A percentile compares a stretch with the other conserved stretches of the same genome.
Evolutionary conservation across 2,888 invertebrate species (phyloP).

Genomic region (Zele albiditarsus): DNA sequence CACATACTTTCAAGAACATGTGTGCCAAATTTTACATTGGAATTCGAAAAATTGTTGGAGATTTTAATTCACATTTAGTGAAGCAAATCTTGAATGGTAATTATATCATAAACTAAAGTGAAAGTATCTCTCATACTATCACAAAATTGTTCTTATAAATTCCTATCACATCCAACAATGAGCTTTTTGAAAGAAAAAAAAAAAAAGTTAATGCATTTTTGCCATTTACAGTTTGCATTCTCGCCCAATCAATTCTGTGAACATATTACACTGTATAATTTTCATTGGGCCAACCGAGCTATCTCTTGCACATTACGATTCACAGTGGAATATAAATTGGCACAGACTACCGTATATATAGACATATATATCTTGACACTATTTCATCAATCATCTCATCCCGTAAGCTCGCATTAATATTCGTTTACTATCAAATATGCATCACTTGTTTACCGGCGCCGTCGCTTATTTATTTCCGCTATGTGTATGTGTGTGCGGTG

Average conservation of each 20-base stretch:
- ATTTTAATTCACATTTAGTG: too few species aligned
- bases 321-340: slow-evolving; percentile 54
- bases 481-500: slow-evolving; percentile 5
- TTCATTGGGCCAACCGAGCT: neutral
- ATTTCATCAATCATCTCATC: slow-evolving; percentile 63
- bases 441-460: slow-evolving; percentile 59
- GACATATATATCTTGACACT: slow-evolving; percentile 30
- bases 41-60: too few species aligned
- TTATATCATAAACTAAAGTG: too few species aligned
- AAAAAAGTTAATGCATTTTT: neutral
- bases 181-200: too few species aligned
- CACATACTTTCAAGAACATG: too few species aligned
- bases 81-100: too few species aligned
- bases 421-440: slow-evolving; percentile 66
- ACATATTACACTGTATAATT: neutral
- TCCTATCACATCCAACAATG: too few species aligned
- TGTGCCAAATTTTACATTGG: too few species aligned
- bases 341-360: slow-evolving; percentile 12
- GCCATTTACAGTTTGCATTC: too few species aligned
- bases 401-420: slow-evolving; percentile 64
- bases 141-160: too few species aligned
- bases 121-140: too few species aligned
- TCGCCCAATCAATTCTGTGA: too few species aligned
- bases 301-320: slow-evolving; percentile 39
- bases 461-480: slow-evolving; percentile 50